Conservation (phyloP, 2,797 vertebrate genomes). For the Enteromius radiatus region DNA sequence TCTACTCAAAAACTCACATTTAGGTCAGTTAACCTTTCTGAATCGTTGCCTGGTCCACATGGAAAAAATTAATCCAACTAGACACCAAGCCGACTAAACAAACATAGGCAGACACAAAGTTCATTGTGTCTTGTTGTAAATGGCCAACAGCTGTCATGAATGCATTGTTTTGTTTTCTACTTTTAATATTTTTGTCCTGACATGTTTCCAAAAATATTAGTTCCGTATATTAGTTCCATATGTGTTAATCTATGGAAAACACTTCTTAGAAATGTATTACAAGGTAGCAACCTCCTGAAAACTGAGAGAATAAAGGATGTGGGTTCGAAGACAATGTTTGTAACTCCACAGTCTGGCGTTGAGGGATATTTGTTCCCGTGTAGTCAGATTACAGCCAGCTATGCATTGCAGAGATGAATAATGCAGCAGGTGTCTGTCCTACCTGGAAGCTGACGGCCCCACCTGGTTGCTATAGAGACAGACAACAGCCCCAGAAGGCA, state of each 20-base stretch:
- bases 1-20: neutral
- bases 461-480: slow-evolving; percentile 59
- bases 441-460: slow-evolving; percentile 58
- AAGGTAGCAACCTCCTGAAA: slow-evolving; percentile 10
- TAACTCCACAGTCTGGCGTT: neutral
- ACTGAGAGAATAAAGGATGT: neutral
- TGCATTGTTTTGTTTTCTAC: slow-evolving; percentile 59
- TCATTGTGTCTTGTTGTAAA: slow-evolving; percentile 21
- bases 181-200: slow-evolving; percentile 60
- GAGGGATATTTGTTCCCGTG: slow-evolving; percentile 24
- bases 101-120: slow-evolving; percentile 23
- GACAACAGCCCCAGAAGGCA: slow-evolving; percentile 54
- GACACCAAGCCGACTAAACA: slow-evolving; percentile 1
- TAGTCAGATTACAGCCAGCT: slow-evolving; percentile 52
- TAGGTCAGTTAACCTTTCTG: neutral
- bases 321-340: neutral
- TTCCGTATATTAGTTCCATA: no score
- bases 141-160: slow-evolving; percentile 27
- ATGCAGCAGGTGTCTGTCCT: slow-evolving; percentile 58
- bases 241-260: slow-evolving; percentile 60
- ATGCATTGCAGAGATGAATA: slow-evolving; percentile 56
- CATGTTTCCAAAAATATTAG: slow-evolving; percentile 65
- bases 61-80: neutral
- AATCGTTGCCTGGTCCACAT: neutral
- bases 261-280: slow-evolving; percentile 31